Conservation (phyloP, 2,797 vertebrate genomes). For the Sebastes reedi region DNA sequence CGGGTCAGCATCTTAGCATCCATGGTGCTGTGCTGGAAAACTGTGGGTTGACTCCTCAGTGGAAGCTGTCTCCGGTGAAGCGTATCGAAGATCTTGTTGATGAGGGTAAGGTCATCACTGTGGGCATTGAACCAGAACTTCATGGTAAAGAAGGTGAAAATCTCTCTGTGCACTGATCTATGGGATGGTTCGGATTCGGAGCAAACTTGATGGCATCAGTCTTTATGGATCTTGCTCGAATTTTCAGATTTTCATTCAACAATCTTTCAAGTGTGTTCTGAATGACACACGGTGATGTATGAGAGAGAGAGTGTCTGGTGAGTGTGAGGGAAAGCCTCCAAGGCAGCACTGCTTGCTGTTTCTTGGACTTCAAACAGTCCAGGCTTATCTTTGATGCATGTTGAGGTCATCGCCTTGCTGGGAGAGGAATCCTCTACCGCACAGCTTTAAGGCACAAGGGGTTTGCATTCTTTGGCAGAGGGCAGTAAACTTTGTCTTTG, state of each 20-base stretch:
- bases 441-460: background rate
- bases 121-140: background rate
- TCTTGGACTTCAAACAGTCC: constrained; percentile 51
- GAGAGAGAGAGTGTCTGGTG: background rate
- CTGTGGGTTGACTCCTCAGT: background rate
- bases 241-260: constrained; percentile 18
- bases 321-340: constrained; percentile 9
- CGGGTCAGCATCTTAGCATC: background rate
- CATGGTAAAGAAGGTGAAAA: background rate
- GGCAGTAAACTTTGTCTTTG: constrained; percentile 3
- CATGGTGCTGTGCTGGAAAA: constrained; percentile 7
- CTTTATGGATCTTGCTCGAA: background rate
- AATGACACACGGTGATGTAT: background rate
- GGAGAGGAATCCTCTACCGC: constrained; percentile 5
- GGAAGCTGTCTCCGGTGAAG: background rate
- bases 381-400: constrained; percentile 46
- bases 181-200: background rate
- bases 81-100: background rate
- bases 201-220: background rate
- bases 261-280: constrained; percentile 23
- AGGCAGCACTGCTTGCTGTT: constrained; percentile 24
- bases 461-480: background rate
- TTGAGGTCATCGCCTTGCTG: constrained; percentile 30
- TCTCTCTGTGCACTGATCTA: background rate
- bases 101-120: background rate